These are phyloP conservation scores for Balearica regulorum DNA, from an alignment of 2,797 vertebrate species.

Conservation along the genomic window DNA sequence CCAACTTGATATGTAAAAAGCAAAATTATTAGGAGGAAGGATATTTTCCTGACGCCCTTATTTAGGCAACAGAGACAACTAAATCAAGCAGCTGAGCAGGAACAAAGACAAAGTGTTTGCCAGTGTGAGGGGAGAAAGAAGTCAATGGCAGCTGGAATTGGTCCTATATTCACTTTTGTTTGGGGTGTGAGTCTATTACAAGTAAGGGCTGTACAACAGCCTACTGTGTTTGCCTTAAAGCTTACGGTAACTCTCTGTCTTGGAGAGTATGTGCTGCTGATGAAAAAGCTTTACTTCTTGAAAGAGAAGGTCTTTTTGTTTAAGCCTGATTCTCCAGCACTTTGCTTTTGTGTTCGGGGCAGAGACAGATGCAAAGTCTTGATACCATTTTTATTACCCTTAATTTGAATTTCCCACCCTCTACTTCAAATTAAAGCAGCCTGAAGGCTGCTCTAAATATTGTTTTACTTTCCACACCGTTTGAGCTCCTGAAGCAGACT, in stretches of 20 bases:
- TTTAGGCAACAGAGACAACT: neutral
- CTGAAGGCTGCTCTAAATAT: neutral
- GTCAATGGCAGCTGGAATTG: neutral
- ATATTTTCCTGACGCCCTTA: neutral
- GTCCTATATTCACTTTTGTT: neutral
- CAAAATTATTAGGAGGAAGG: neutral
- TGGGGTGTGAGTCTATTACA: neutral
- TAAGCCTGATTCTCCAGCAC: neutral
- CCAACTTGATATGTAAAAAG: neutral
- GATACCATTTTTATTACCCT: neutral
- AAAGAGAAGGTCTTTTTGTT: neutral
- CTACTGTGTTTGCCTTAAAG: neutral
- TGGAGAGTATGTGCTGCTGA: neutral
- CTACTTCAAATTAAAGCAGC: neutral
- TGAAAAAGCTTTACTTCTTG: neutral
- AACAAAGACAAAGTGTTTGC: neutral
- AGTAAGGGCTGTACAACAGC: neutral
- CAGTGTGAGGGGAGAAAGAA: neutral
- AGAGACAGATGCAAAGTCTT: neutral
- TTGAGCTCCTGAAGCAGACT: neutral
- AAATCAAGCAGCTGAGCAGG: neutral
- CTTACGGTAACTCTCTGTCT: neutral
- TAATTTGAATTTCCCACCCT: neutral
- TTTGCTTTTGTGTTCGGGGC: neutral
- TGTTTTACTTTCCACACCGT: neutral